Conservation (phyloP, 2,797 vertebrate genomes). For the Miichthys miiuy region DNA sequence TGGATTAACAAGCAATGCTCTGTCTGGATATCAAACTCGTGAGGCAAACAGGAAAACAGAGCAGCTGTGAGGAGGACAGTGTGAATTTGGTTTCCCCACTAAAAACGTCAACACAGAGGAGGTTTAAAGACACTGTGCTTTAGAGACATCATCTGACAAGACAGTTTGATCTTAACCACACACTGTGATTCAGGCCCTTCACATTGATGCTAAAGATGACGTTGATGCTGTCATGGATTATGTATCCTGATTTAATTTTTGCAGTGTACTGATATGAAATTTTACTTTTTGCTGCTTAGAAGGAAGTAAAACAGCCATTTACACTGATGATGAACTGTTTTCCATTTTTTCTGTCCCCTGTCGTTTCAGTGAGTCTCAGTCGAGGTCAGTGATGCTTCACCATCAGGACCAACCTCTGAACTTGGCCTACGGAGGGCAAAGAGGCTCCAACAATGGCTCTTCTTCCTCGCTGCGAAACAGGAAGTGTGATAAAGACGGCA, state of each 20-base stretch:
- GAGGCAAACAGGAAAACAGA: conserved; percentile 1
- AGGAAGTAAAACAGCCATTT: neutral
- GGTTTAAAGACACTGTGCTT: neutral
- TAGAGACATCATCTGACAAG: no score
- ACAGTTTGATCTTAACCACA: no score
- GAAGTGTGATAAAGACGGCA: conserved; percentile 87
- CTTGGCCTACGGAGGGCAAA: conserved; percentile 59
- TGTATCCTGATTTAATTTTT: neutral
- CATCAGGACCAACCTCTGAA: conserved; percentile 80
- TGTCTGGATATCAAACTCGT: conserved; percentile 2
- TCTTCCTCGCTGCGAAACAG: conserved; percentile 71
- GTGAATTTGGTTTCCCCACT: neutral
- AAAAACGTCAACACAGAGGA: neutral
- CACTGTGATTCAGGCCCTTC: neutral
- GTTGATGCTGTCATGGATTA: neutral
- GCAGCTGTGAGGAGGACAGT: neutral
- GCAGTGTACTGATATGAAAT: neutral
- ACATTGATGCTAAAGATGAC: neutral
- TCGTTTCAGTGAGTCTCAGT: conserved; percentile 78
- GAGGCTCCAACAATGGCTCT: conserved; percentile 27
- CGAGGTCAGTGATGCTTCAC: conserved; percentile 80
- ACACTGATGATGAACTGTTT: neutral
- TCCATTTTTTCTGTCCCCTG: conserved; percentile 16
- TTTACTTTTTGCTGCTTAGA: neutral
- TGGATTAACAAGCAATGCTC: conserved; percentile 1